Conservation (phyloP, 1,140 invertebrate genomes). For the Maniola jurtina region DNA sequence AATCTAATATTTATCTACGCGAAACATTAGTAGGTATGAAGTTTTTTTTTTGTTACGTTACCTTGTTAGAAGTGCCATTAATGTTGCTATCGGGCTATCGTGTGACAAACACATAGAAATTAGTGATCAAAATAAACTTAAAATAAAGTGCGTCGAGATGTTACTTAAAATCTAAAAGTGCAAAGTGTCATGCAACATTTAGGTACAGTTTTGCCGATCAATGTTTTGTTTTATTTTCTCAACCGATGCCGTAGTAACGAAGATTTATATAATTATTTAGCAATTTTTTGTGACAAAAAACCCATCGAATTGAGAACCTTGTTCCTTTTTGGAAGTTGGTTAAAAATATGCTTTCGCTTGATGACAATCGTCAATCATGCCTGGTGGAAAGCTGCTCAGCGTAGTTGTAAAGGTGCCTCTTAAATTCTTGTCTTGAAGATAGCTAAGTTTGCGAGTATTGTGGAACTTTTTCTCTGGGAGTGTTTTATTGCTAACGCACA, state of each 20-base stretch:
- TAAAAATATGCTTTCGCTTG: no score
- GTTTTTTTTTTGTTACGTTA: conserved; percentile 81
- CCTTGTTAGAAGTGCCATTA: conserved; percentile 92
- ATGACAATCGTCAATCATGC: no score
- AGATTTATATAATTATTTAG: not conserved
- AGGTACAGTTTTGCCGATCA: conserved; percentile 9
- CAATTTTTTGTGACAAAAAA: no score
- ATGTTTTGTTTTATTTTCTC: not conserved
- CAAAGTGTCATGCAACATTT: conserved; percentile 26
- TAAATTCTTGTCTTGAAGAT: no score
- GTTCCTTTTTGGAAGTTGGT: no score
- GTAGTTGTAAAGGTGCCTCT: no score
- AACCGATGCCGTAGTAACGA: no score
- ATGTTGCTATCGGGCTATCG: conserved; percentile 90
- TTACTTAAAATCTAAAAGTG: conserved; percentile 30
- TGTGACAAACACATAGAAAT: conserved; percentile 72
- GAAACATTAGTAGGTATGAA: conserved; percentile 48
- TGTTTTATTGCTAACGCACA: conserved; percentile 25
- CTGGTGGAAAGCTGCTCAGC: no score
- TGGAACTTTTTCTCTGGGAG: conserved; percentile 9
- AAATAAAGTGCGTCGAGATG: conserved; percentile 34
- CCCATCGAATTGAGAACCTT: no score
- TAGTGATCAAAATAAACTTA: conserved; percentile 65
- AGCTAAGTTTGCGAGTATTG: not conserved
- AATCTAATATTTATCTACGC: conserved; percentile 36